Evolutionary conservation across 2,113 vertebrate genomes (phyloP).

Genomic region (Labrus mixtus): DNA sequence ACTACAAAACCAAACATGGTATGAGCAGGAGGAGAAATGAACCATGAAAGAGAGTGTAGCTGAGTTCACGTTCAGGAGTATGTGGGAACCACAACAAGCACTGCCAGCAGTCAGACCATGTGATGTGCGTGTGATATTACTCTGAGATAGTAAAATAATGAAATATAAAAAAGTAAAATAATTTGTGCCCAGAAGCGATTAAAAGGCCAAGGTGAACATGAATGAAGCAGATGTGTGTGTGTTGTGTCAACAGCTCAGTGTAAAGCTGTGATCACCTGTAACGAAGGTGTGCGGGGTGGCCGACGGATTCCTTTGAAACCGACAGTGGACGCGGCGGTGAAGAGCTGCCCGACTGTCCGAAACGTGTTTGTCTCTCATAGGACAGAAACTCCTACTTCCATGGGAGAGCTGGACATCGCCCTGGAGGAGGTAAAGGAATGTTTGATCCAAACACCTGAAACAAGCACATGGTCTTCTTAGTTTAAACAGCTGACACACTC

Average conservation of each 20-base stretch:
- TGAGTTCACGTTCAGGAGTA: background rate
- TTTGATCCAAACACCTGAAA: no score
- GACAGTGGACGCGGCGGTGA: slow-evolving; percentile 89
- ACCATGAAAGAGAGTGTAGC: slow-evolving; percentile 17
- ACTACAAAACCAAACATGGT: slow-evolving; percentile 24
- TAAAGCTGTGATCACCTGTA: slow-evolving; percentile 91
- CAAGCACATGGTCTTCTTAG: no score
- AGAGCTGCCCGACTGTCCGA: slow-evolving; percentile 85
- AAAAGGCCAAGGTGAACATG: no score
- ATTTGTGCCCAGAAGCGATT: no score
- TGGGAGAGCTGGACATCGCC: slow-evolving; percentile 84
- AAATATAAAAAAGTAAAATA: no score
- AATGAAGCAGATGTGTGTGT: background rate
- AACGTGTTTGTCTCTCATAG: slow-evolving; percentile 89
- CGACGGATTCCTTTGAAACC: slow-evolving; percentile 86
- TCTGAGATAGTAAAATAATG: no score
- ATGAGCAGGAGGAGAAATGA: background rate
- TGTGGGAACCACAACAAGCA: no score
- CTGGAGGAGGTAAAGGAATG: slow-evolving; percentile 88
- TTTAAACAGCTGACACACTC: no score
- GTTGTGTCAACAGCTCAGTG: slow-evolving; percentile 84
- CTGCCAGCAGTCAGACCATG: background rate
- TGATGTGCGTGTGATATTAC: no score
- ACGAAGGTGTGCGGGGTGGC: slow-evolving; percentile 90
- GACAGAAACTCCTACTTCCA: slow-evolving; percentile 84